These are phyloP conservation scores for Choristoneura fumiferana DNA, from an alignment of 1,140 invertebrate genomes.

Conservation along the genomic window DNA sequence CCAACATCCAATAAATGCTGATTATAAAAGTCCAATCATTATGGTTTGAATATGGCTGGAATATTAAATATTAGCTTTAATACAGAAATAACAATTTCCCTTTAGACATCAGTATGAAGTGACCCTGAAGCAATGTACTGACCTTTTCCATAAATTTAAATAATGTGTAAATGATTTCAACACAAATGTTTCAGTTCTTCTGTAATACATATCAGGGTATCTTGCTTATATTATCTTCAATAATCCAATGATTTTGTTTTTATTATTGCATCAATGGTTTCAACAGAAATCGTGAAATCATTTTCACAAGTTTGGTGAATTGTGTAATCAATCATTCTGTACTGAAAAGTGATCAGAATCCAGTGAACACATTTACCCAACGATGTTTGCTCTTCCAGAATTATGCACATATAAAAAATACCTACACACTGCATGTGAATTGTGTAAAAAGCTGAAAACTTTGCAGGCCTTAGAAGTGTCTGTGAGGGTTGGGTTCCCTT, in stretches of 20 bases:
- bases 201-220: neutral
- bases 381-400: constrained; percentile 20
- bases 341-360: constrained; percentile 74
- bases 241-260: constrained; percentile 40
- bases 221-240: constrained; percentile 22
- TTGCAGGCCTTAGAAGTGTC: neutral
- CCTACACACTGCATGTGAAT: constrained; percentile 3
- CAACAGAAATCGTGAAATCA: constrained; percentile 43
- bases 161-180: constrained; percentile 44
- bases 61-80: constrained; percentile 77
- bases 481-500: neutral
- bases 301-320: constrained; percentile 59
- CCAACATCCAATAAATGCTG: constrained; percentile 70
- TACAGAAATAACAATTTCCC: constrained; percentile 58
- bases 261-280: constrained; percentile 35
- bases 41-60: constrained; percentile 70
- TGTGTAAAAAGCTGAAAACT: constrained; percentile 17
- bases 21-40: constrained; percentile 73
- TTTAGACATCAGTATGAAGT: constrained; percentile 58
- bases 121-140: constrained; percentile 65
- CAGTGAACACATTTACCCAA: constrained; percentile 62
- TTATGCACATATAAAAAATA: constrained; percentile 26
- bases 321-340: constrained; percentile 50
- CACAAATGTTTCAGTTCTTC: constrained; percentile 11
- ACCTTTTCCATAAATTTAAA: constrained; percentile 57